phyloP scores from a whole-genome alignment of 2,888 invertebrate species.

The Anorthoa munda region DNA sequence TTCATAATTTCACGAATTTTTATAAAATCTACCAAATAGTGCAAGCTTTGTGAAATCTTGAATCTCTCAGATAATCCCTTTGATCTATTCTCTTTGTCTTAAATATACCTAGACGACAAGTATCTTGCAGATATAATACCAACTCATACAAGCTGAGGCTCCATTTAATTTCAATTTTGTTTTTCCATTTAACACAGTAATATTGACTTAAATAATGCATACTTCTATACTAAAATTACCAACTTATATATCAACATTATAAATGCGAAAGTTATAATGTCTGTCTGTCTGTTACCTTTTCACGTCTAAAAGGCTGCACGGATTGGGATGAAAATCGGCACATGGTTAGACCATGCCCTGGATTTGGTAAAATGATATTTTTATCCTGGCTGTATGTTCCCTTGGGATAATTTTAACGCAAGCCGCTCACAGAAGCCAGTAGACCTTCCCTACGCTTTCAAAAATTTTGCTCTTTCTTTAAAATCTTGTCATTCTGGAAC shows the following conservation, averaged over 20 bases:
- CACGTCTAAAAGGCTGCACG: too few relatives aligned
- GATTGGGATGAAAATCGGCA: too few relatives aligned
- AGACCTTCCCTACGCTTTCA: too few relatives aligned
- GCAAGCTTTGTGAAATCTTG: not conserved
- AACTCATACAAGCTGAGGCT: not conserved
- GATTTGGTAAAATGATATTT: too few relatives aligned
- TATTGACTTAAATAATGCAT: not conserved
- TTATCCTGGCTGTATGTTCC: too few relatives aligned
- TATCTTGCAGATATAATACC: not conserved
- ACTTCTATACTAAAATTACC: too few relatives aligned
- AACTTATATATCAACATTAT: too few relatives aligned
- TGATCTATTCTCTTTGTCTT: slow-evolving; percentile 16
- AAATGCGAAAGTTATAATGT: too few relatives aligned
- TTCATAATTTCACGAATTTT: slow-evolving; percentile 3
- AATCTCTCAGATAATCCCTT: not conserved
- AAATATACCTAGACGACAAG: not conserved
- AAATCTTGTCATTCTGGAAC: not conserved
- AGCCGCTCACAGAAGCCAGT: too few relatives aligned
- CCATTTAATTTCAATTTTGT: not conserved
- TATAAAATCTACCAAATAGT: slow-evolving; percentile 4
- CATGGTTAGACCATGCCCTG: too few relatives aligned
- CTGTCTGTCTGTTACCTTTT: too few relatives aligned
- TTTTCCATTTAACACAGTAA: not conserved
- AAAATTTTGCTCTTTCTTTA: not conserved
- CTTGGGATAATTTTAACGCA: too few relatives aligned